Conservation (phyloP, 2,113 vertebrate genomes). For the Craseonycteris thonglongyai region DNA sequence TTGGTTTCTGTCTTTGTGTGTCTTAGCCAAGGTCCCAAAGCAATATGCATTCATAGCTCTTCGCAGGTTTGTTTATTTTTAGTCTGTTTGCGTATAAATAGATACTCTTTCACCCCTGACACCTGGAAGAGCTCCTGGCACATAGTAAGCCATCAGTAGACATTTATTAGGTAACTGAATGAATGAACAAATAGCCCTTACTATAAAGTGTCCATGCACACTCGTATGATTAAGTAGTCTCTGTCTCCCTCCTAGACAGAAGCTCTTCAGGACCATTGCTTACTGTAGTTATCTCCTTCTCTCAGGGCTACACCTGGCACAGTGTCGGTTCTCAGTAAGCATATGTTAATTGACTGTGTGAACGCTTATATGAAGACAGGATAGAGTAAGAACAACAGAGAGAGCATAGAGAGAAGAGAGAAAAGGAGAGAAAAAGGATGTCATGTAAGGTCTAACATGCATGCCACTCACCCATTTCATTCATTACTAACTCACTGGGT, state of each 20-base stretch:
- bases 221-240: background rate
- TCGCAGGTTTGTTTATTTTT: background rate
- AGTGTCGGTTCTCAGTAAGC: background rate
- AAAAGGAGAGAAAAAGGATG: background rate
- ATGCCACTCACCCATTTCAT: background rate
- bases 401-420: background rate
- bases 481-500: background rate
- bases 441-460: background rate
- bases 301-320: background rate
- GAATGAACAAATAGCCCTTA: background rate
- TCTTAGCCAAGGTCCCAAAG: background rate
- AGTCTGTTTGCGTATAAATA: background rate
- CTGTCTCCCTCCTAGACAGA: background rate
- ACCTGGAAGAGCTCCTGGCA: background rate
- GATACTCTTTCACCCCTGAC: background rate
- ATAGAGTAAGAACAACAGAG: background rate
- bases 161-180: background rate
- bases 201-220: background rate
- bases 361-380: background rate
- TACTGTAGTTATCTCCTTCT: background rate
- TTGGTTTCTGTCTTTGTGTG: background rate
- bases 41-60: background rate
- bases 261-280: background rate
- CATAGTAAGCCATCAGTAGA: background rate
- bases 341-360: background rate